Percentiles rank a stretch among this genome's conserved stretches.
Conservation (phyloP, 2,797 vertebrate genomes). For the Hafferia zeledoni region DNA sequence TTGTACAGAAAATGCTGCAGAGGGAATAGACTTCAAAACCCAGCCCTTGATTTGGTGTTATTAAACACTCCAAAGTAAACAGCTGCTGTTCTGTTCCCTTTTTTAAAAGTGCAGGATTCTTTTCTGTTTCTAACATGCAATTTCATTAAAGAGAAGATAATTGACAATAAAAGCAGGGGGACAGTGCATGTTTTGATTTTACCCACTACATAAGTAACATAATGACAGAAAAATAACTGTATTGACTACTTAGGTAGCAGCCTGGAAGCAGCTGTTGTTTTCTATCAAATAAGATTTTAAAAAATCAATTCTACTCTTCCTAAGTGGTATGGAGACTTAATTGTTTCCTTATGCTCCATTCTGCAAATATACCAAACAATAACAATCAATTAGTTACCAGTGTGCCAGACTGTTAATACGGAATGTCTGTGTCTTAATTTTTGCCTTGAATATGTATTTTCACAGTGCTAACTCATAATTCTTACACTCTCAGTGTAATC, state of each 20-base stretch:
- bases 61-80: background rate
- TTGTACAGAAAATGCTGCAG: background rate
- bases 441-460: constrained; percentile 18
- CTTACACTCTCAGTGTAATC: background rate
- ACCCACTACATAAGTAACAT: background rate
- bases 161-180: background rate
- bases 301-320: background rate
- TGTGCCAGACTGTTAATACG: background rate
- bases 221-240: background rate
- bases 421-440: background rate
- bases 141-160: constrained; percentile 15
- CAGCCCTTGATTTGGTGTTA: background rate
- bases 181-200: background rate
- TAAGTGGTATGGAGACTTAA: background rate
- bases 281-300: background rate
- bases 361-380: background rate
- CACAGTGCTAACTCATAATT: background rate
- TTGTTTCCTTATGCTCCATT: constrained; percentile 37
- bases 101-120: background rate
- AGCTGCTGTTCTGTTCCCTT: background rate
- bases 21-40: background rate
- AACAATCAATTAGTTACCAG: constrained; percentile 5
- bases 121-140: background rate
- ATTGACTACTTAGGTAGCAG: background rate
- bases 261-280: background rate